Percentiles rank a stretch among this genome's conserved stretches.
phyloP scores from a whole-genome alignment of 1,140 invertebrate species.

The Agraylea sexmaculata region DNA sequence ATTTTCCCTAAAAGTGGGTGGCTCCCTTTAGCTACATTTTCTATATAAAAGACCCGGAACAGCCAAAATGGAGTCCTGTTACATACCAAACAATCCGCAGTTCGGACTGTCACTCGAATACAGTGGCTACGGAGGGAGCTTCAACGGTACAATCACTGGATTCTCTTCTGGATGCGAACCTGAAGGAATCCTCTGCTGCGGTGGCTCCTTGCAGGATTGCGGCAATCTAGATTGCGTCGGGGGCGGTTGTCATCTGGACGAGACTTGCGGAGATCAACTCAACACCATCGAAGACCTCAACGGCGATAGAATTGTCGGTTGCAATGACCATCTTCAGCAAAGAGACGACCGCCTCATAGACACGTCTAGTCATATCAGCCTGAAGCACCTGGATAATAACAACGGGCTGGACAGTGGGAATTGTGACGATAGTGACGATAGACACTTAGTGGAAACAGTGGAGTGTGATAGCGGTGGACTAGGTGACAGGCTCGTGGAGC shows the following conservation, averaged over 20 bases:
- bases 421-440: no score
- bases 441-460: no score
- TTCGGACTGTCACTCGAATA: conserved; percentile 34
- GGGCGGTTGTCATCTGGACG: conserved; percentile 22
- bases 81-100: conserved; percentile 40
- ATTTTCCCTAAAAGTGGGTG: conserved; percentile 4
- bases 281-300: conserved; percentile 3
- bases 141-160: conserved; percentile 9
- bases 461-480: background rate
- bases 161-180: conserved; percentile 11
- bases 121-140: conserved; percentile 27
- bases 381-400: no score
- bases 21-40: background rate
- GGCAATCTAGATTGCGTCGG: conserved; percentile 23
- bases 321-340: no score
- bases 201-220: conserved; percentile 32
- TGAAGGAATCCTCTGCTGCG: conserved; percentile 15
- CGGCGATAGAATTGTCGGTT: conserved; percentile 13
- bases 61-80: conserved; percentile 34
- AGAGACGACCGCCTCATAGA: no score
- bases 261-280: background rate
- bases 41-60: no score
- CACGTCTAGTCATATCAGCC: no score
- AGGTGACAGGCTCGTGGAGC: no score
- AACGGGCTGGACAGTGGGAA: no score